Conservation (phyloP, 2,797 vertebrate genomes). For the Circus cinereus region DNA sequence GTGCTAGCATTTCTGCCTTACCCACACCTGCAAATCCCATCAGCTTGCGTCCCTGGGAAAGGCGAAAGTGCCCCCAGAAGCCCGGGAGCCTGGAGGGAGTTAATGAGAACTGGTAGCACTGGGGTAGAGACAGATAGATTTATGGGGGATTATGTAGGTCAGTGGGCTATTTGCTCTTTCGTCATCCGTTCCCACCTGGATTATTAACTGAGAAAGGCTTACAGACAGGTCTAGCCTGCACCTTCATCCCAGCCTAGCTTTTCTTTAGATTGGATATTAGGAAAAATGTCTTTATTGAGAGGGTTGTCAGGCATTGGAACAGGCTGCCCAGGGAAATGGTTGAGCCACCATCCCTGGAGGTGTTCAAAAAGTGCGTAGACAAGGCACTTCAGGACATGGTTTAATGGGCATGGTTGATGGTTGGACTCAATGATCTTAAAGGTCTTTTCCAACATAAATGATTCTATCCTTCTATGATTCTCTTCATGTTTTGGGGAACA, state of each 20-base stretch:
- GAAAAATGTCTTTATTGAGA: too few species aligned
- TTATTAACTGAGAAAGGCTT: not conserved
- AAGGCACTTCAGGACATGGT: too few species aligned
- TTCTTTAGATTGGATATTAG: not conserved
- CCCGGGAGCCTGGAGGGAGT: not conserved
- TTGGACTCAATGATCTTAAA: too few species aligned
- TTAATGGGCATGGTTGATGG: too few species aligned
- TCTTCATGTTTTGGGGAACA: rapidly evolving
- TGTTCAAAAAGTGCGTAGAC: too few species aligned
- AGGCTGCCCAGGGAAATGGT: too few species aligned
- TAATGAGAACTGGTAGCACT: not conserved
- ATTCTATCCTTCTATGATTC: too few species aligned
- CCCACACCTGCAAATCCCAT: constrained; percentile 21
- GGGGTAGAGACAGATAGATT: not conserved
- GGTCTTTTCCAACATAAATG: too few species aligned
- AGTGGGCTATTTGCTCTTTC: not conserved
- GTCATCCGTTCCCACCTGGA: not conserved
- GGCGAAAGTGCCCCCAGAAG: not conserved
- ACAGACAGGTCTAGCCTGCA: not conserved
- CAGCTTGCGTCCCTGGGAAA: not conserved
- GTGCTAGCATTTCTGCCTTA: not conserved
- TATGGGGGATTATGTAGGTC: not conserved
- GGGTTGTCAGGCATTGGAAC: too few species aligned
- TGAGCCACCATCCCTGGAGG: too few species aligned
- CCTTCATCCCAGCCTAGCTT: not conserved